Conservation (phyloP, 2,797 vertebrate species). For the Pseudotriccus pelzelni region DNA sequence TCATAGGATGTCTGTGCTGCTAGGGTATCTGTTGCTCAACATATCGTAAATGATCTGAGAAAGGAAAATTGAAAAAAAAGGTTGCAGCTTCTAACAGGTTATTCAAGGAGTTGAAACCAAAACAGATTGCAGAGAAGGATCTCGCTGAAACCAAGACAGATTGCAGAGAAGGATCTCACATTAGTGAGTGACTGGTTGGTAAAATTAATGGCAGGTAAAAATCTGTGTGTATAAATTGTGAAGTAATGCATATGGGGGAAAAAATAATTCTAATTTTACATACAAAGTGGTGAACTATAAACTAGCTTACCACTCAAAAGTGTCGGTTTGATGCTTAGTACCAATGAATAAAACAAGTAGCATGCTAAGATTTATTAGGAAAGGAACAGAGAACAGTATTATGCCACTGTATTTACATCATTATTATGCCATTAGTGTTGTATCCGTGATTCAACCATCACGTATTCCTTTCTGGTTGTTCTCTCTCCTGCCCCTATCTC, state of each 20-base stretch:
- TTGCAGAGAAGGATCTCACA: neutral
- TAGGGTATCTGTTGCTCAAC: neutral
- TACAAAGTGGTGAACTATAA: neutral
- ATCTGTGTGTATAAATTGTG: neutral
- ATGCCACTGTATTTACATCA: neutral
- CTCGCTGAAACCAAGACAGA: neutral
- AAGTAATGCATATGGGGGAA: neutral
- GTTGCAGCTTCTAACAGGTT: conserved; percentile 17
- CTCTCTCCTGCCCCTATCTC: neutral
- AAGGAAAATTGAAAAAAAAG: neutral
- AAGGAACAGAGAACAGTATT: neutral
- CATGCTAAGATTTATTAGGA: neutral
- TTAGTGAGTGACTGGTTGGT: neutral
- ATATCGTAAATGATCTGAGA: neutral
- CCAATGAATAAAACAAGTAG: neutral
- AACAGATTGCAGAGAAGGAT: conserved; percentile 2
- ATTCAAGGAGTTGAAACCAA: neutral
- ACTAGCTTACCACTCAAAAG: neutral
- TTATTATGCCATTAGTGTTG: neutral
- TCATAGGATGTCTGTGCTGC: neutral
- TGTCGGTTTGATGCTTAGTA: neutral
- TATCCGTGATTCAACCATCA: neutral
- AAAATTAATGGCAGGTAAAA: conserved; percentile 20
- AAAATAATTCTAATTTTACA: neutral
- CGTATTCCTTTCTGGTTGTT: neutral